Base-by-base conservation (phyloP, 2,797 vertebrate genomes). In the Chloroceryle inda region DNA sequence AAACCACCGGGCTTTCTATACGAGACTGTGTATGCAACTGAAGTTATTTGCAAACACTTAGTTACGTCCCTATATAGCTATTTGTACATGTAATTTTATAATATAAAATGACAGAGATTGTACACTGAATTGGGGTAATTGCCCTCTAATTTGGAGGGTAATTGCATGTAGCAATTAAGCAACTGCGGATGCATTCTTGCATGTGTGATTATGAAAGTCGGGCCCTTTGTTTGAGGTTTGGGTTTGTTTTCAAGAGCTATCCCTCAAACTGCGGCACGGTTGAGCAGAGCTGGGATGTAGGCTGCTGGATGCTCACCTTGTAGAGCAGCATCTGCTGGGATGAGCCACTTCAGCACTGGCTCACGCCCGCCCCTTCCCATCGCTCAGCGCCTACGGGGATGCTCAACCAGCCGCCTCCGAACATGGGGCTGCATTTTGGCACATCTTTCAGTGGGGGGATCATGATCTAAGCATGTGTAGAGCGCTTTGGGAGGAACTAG, bases 111-210 rank as follows among this genome's bases (percentile, higher is more conserved):
- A 83, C 93, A 16, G 91, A 94, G 91, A 96, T 92, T 96, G 95
- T 95, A 38, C 88, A 86, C 76, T 95, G 96, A 96, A 97, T 96
- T 91, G 94, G 94, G 95, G 96, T 96, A 97, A 96, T 96, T 96
- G 94, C 94, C 96, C 96, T 96, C 96, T 96, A 96, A 96, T 97
- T 97, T 97, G 92, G 91, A 97, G 95, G 94, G 94, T 94, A 96
- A 96, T 96, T 97, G 96, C 96, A 95, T 11, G 88, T 19, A 96
- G 95, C 92, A 97, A 97, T 96, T 97, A 97, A 97, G 92, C 96
- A 96, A 97, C 95, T 94, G 95, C 6, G 40, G 89, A 89, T 95
- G 94, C 96, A 95, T 96, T 96, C 95, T 96, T 96, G 94, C 94
- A 95, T 92, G 85, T 89, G 88, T 35, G 89, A 93, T 84, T 89